Evolutionary conservation across 2,888 invertebrate species (phyloP), one percentile per base, ranked within the genome.

Genomic region (Criorhina ranunculi): DNA sequence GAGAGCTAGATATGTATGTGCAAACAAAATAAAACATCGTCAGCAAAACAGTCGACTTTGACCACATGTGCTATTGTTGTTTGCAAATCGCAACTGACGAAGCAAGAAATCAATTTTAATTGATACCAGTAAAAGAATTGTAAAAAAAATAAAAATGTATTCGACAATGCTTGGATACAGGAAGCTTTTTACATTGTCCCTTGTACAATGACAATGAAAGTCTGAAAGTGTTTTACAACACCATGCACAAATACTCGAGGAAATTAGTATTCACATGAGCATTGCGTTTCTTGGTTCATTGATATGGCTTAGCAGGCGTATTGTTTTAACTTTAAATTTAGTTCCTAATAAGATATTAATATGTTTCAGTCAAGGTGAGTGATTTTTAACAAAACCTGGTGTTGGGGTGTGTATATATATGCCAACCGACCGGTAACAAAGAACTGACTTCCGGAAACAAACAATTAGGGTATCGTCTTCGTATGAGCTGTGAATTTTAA

Each of bases 241-340:
- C 24, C 24, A 4, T 24, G 24, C 24, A 24, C 24, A 24, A 24
- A 3, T 4, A 4, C 24, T n/a, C 24, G n/a, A 9, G 17, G 4
- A 7, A 42, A 33, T 75, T 75, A 76, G 59, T 76, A 76, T 76
- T 67, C 76, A 59, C 15, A 51, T 49, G 42, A 59, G 57, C 51
- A 49, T 35, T 76, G 64, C 46, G 75, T 66, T 64, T 66, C 9
- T 33, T 19, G 66, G 59, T 59, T 67, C 66, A 67, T 67, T 76
- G 76, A 51, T 76, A 67, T 67, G 67, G 49, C 31, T 11, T 60
- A 37, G 9, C 17, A 17, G 55, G 15, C 35, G 0, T 5, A 11
- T 31, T 51, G n/a, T 51, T 29, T 15, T 42, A 40, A n/a, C 29
- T 40, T 12, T 1, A 15, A 24, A 24, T 24, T 24, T 40, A 12